A percentile compares a stretch with the other conserved stretches of the same genome.
Evolutionary conservation across 1,140 invertebrate genomes (phyloP).

Genomic region (Archegozetes longisetosus): DNA sequence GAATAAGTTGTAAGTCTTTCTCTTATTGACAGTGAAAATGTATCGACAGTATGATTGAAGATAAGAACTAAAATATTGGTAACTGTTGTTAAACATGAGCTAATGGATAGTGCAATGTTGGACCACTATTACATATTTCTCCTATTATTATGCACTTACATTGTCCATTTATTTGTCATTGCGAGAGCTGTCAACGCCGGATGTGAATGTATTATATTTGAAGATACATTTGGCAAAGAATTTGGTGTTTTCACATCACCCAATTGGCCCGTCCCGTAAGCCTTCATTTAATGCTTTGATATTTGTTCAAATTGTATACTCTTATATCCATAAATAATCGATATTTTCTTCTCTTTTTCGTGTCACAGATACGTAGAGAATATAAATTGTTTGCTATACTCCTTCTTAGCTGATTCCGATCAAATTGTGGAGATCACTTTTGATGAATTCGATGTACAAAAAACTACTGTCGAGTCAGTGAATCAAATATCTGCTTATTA

Average conservation of each 20-base stretch:
- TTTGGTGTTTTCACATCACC: constrained; percentile 63
- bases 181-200: not conserved
- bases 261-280: constrained; percentile 57
- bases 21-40: too few species aligned
- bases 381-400: constrained; percentile 67
- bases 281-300: not conserved
- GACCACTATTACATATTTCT: too few species aligned
- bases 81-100: too few species aligned
- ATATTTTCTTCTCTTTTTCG: not conserved
- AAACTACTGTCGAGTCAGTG: constrained; percentile 24
- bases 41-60: too few species aligned
- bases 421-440: constrained; percentile 66
- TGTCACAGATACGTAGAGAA: constrained; percentile 41
- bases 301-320: too few species aligned
- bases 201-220: constrained; percentile 61
- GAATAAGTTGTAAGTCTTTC: too few species aligned
- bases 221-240: constrained; percentile 57
- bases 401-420: constrained; percentile 53
- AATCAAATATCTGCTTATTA: not conserved
- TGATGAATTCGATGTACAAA: constrained; percentile 53
- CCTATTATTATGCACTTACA: not conserved
- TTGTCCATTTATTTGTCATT: not conserved
- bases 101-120: too few species aligned
- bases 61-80: too few species aligned
- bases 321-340: too few species aligned